Conservation (phyloP, 2,797 vertebrate genomes). For the Arnoldichthys spilopterus region DNA sequence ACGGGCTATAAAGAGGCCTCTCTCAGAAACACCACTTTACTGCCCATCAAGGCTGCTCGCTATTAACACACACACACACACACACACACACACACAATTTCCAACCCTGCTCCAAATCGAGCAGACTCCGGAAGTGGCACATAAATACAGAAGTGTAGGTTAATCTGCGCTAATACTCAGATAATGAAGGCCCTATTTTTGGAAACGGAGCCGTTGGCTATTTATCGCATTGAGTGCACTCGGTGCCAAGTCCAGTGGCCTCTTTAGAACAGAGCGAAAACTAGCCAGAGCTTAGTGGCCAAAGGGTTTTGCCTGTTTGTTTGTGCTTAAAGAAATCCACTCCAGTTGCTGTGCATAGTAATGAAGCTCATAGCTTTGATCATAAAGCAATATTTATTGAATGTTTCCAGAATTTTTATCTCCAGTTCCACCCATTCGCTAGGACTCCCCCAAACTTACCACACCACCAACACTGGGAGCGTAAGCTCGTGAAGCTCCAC, state of each 20-base stretch:
- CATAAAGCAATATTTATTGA: too few relatives aligned
- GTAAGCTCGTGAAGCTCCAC: too few relatives aligned
- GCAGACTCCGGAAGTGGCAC: conserved; percentile 74
- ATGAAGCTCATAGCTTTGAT: too few relatives aligned
- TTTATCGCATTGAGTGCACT: not conserved
- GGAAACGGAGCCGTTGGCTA: conserved; percentile 30
- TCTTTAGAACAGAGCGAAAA: not conserved
- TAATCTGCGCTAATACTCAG: conserved; percentile 71
- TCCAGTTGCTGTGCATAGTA: not conserved
- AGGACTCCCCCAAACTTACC: too few relatives aligned
- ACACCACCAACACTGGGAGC: too few relatives aligned
- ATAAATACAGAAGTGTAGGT: conserved; percentile 78
- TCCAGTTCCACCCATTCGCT: too few relatives aligned
- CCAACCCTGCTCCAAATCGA: conserved; percentile 76
- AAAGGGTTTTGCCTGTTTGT: not conserved
- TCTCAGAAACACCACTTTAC: conserved; percentile 75
- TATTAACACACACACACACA: conserved; percentile 16
- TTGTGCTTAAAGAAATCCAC: too few relatives aligned
- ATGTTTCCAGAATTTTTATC: too few relatives aligned
- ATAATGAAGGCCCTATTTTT: conserved; percentile 56
- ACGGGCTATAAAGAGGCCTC: conserved; percentile 80
- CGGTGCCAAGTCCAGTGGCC: not conserved
- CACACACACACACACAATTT: conserved; percentile 5
- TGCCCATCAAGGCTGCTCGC: conserved; percentile 50
- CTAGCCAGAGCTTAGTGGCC: not conserved